Percentiles rank a stretch among this genome's conserved stretches.
Conservation (phyloP, 64 coral and sea anemone genomes). For the Platygyra sinensis region DNA sequence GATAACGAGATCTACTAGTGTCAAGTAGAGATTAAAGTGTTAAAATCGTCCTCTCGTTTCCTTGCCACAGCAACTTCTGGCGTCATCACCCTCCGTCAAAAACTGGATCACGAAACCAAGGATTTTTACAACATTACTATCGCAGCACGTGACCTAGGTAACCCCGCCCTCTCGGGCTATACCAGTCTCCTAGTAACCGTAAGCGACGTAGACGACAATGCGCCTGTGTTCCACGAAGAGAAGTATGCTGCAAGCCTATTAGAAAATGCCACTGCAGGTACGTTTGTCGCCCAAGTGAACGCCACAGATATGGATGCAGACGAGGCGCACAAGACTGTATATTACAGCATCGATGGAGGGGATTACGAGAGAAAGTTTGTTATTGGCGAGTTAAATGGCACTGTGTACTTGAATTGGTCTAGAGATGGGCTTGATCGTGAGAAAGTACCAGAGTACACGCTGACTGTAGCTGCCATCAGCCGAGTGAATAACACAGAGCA, state of each 20-base stretch:
- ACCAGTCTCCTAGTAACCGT: slow-evolving; percentile 67
- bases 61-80: slow-evolving; percentile 61
- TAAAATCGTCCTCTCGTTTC: background rate
- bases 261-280: slow-evolving; percentile 75
- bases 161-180: slow-evolving; percentile 31
- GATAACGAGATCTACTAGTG: too few species aligned
- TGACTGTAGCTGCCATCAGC: slow-evolving; percentile 70
- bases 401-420: slow-evolving; percentile 61
- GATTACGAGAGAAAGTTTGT: slow-evolving; percentile 63
- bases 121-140: slow-evolving; percentile 73
- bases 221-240: slow-evolving; percentile 69
- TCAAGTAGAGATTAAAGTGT: too few species aligned
- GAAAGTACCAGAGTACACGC: slow-evolving; percentile 21
- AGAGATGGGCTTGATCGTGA: slow-evolving; percentile 80
- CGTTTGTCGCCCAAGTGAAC: slow-evolving; percentile 75
- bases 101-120: slow-evolving; percentile 82
- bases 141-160: slow-evolving; percentile 64
- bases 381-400: slow-evolving; percentile 76
- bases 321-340: slow-evolving; percentile 58
- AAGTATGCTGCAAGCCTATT: slow-evolving; percentile 50
- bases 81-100: slow-evolving; percentile 55
- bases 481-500: slow-evolving; percentile 75
- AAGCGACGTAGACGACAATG: slow-evolving; percentile 85
- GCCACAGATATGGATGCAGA: slow-evolving; percentile 80
- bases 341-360: slow-evolving; percentile 66